Base-by-base conservation (phyloP, 1,140 invertebrate species). In the Meteorus sp. region DNA sequence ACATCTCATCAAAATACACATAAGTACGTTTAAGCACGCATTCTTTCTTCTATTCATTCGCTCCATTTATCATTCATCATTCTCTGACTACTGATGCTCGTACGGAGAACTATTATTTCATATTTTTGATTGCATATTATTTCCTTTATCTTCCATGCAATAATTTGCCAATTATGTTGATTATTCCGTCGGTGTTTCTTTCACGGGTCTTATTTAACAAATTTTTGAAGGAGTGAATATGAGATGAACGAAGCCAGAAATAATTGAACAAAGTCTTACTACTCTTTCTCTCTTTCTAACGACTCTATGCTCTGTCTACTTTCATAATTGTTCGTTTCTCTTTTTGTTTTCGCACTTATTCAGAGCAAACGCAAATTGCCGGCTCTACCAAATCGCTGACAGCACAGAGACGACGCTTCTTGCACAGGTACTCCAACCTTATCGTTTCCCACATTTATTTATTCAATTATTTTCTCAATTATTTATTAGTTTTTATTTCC, bases 361-460 rank as follows among this genome's bases (percentile, higher is more conserved):
- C 73, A 78, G 77, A 78, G 74, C 76, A 78, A 80, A 70, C 77
- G 76, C 74, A 76, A 74, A 75, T 75, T 80, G 72, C 76, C 76
- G 69, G 69, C 75, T 77, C 71, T 78, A 78, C 77, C 77, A 71
- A 80, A 77, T 64, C 69, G 76, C 76, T 78, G 72, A 79, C 78
- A 78, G 73, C 76, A 80, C 76, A 75, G 76, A 78, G 78, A 77
- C 74, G 71, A 64, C 74, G 73, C 78, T 78, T 78, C 76, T 76
- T 78, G 78, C 76, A 78, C 76, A 80, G 77, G 77, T 80, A 75
- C 62, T 74, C 73, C 66, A 71, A 67, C 69, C 70, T 77, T 71
- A 73, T 73, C 63, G 61, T 74, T 68, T 70, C 67, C 67, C 56
- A 66, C 63, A 9, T 13, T 13, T n/a, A 13, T 5, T 3, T 5